Conservation (phyloP, 2,797 vertebrate species). For the Thaleichthys pacificus region DNA sequence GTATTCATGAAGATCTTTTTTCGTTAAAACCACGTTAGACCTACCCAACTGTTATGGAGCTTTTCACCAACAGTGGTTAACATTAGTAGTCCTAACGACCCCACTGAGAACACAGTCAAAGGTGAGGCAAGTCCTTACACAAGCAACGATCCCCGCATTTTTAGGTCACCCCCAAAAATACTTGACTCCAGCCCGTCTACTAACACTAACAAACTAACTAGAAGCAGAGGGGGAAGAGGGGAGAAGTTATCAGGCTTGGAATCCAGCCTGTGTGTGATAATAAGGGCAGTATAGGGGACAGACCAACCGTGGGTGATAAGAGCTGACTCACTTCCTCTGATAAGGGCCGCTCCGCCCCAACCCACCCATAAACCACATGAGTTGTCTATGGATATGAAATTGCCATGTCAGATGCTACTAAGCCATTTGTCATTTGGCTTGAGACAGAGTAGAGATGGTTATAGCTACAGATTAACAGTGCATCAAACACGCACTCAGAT, state of each 20-base stretch:
- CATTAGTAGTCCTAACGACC: not conserved
- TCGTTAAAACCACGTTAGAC: no score
- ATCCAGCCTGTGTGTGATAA: conserved; percentile 62
- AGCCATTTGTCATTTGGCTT: not conserved
- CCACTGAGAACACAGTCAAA: not conserved
- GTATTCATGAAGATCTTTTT: no score
- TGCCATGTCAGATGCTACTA: not conserved
- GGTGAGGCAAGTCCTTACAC: not conserved
- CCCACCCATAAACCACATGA: conserved; percentile 16
- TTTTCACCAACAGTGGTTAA: not conserved
- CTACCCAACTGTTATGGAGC: not conserved
- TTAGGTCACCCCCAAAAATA: not conserved
- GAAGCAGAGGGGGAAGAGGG: not conserved
- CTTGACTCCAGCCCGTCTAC: not conserved
- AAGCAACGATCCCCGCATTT: not conserved
- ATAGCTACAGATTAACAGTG: not conserved
- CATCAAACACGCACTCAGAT: no score
- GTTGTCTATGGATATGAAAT: not conserved
- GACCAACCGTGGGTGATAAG: conserved; percentile 63
- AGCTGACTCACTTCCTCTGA: conserved; percentile 66
- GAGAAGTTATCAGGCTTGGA: conserved; percentile 48
- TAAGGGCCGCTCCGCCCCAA: conserved; percentile 55
- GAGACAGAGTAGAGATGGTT: not conserved
- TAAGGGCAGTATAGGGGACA: conserved; percentile 57
- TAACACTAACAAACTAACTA: not conserved